Percentiles rank a stretch among this genome's conserved stretches.
These are phyloP conservation scores for Vidua macroura DNA, from an alignment of 2,113 vertebrate species.

Conservation along the genomic window DNA sequence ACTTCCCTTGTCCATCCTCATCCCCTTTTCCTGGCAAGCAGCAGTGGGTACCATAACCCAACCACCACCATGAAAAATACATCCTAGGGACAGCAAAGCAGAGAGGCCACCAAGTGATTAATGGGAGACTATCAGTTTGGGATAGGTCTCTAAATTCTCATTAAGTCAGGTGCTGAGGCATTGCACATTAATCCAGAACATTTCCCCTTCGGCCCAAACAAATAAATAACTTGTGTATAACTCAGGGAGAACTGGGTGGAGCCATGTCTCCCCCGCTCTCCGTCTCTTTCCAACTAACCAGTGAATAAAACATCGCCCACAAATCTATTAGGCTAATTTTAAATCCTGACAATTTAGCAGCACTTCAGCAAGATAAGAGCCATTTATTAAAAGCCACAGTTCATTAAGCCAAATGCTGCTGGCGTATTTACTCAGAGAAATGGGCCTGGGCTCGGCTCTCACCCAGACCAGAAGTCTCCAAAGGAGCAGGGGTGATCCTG, in stretches of 20 bases:
- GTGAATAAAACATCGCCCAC: slow-evolving; percentile 75
- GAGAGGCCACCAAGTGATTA: slow-evolving; percentile 65
- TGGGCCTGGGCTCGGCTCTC: not conserved
- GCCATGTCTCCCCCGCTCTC: slow-evolving; percentile 26
- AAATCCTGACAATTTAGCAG: slow-evolving; percentile 82
- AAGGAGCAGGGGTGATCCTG: not conserved
- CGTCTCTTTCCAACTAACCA: slow-evolving; percentile 58
- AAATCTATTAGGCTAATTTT: slow-evolving; percentile 81
- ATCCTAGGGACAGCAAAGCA: not conserved
- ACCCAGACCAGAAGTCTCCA: not conserved
- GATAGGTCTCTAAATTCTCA: slow-evolving; percentile 75
- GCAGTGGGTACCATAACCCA: not conserved
- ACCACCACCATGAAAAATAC: not conserved
- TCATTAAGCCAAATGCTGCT: slow-evolving; percentile 78
- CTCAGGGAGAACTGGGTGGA: slow-evolving; percentile 66
- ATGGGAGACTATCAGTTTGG: slow-evolving; percentile 67
- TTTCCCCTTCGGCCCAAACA: slow-evolving; percentile 77
- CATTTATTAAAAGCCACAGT: slow-evolving; percentile 83
- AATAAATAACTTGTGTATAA: slow-evolving; percentile 77
- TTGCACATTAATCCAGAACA: slow-evolving; percentile 76
- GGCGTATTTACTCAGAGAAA: slow-evolving; percentile 74
- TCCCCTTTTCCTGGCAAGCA: not conserved
- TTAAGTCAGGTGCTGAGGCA: slow-evolving; percentile 74
- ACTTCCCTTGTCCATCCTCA: not conserved
- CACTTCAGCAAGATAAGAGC: slow-evolving; percentile 76